phyloP scores from a whole-genome alignment of 2,888 invertebrate genomes.

The Lissocephala sabroskyi region DNA sequence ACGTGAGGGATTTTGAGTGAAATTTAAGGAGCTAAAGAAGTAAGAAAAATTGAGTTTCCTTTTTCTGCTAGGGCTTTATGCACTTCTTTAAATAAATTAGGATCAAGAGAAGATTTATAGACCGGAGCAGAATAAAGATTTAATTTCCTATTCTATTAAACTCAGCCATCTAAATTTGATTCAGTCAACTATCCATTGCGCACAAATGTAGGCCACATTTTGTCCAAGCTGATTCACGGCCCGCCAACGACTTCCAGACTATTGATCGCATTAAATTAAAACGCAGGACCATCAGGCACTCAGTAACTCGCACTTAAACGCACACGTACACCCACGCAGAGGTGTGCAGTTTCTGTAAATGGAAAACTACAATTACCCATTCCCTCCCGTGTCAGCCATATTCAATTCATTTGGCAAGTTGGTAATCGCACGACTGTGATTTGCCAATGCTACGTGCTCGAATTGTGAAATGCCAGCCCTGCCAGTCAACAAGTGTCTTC shows the following conservation, averaged over 20 bases:
- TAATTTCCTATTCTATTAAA: no score
- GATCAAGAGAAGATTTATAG: no score
- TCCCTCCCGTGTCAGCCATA: conserved; percentile 26
- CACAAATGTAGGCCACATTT: conserved; percentile 20
- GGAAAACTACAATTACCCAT: conserved; percentile 20
- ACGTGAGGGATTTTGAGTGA: no score
- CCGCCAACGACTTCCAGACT: neutral
- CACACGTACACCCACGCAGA: neutral
- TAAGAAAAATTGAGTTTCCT: no score
- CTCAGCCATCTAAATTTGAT: no score
- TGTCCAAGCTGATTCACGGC: neutral
- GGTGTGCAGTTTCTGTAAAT: neutral
- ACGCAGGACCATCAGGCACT: no score
- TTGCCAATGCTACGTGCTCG: conserved; percentile 40
- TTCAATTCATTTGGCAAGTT: conserved; percentile 44
- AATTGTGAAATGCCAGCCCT: conserved; percentile 11
- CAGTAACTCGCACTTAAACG: neutral
- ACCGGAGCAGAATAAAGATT: no score
- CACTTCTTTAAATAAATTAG: no score
- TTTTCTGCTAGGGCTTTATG: no score
- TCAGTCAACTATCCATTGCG: neutral
- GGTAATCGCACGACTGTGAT: conserved; percentile 44
- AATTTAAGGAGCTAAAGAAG: no score
- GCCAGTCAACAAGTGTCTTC: conserved; percentile 54
- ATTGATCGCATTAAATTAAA: neutral